Conservation (phyloP, 2,113 vertebrate species). For the Pan paniscus region DNA sequence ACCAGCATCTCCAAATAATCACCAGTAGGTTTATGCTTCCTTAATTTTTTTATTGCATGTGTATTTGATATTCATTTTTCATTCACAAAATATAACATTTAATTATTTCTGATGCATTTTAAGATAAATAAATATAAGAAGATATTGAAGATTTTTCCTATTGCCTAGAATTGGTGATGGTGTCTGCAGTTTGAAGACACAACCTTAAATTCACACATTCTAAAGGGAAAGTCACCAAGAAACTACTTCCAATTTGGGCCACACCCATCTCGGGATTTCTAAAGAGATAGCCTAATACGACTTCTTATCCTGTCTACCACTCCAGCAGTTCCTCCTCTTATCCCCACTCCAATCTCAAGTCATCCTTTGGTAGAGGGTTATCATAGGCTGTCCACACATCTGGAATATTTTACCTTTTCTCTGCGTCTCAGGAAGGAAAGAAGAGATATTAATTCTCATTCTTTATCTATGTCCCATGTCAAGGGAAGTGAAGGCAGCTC, state of each 20-base stretch:
- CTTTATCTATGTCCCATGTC: background rate
- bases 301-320: background rate
- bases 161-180: background rate
- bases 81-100: conserved; percentile 12
- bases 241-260: background rate
- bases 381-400: background rate
- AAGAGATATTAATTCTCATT: background rate
- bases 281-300: background rate
- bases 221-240: background rate
- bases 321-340: background rate
- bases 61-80: conserved; percentile 18
- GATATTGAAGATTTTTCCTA: background rate
- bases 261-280: background rate
- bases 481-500: background rate
- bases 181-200: background rate
- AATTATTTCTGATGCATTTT: background rate
- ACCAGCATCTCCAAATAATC: conserved; percentile 38
- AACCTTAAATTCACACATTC: background rate
- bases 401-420: background rate
- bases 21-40: background rate
- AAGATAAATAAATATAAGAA: background rate
- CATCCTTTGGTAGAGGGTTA: background rate
- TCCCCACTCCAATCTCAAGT: background rate
- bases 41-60: background rate
- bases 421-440: background rate